Evolutionary conservation across 2,888 invertebrate genomes (phyloP).

Genomic region (Leucophora obtusa): DNA sequence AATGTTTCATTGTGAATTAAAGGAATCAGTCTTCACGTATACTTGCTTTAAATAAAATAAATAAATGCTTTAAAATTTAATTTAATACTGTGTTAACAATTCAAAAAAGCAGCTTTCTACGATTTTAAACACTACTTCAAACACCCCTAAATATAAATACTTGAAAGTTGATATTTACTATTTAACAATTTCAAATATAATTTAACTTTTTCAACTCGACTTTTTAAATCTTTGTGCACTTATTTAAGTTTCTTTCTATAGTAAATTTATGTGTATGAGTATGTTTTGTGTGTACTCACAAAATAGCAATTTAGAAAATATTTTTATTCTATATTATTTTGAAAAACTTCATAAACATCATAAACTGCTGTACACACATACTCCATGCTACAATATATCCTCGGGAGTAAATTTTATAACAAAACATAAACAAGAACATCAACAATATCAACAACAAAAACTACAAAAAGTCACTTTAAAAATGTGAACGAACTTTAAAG

Average conservation of each 20-base stretch:
- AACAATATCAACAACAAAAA: conserved; percentile 7
- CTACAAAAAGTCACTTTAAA: conserved; percentile 36
- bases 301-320: background rate
- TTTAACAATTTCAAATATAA: no score
- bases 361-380: background rate
- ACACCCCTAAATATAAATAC: no score
- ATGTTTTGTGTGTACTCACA: background rate
- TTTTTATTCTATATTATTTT: background rate
- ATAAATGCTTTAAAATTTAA: no score
- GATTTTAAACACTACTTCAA: no score
- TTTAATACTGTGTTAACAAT: no score
- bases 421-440: conserved; percentile 28
- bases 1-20: no score
- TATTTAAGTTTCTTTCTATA: background rate
- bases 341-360: background rate
- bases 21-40: no score
- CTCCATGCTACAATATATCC: background rate
- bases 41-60: no score
- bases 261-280: background rate
- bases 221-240: background rate
- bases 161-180: no score
- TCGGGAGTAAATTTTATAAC: conserved; percentile 41
- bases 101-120: no score
- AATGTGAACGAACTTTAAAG: conserved; percentile 54
- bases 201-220: no score